Percentiles rank a stretch among this genome's conserved stretches.
Evolutionary conservation across 92 coral and sea anemone species (phyloP).

Genomic region (Actinernus sp.): DNA sequence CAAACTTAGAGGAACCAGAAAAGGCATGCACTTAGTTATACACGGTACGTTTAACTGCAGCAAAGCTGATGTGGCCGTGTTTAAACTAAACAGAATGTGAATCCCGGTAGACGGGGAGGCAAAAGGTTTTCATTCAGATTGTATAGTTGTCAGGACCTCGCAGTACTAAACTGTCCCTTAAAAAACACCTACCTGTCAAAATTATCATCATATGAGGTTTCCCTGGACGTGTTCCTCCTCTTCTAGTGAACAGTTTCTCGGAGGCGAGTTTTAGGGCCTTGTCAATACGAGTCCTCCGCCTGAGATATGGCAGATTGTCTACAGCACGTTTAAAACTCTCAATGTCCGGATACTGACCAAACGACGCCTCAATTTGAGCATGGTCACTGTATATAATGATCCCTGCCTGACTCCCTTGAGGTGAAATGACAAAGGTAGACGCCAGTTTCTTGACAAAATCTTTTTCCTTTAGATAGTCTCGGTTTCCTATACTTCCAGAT

Average conservation of each 20-base stretch:
- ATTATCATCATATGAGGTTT: conserved; percentile 24
- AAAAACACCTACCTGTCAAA: conserved; percentile 15
- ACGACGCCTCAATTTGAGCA: conserved; percentile 51
- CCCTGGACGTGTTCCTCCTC: conserved; percentile 26
- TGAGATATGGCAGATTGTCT: conserved; percentile 33
- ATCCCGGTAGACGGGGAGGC: no score
- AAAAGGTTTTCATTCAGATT: no score
- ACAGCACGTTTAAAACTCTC: conserved; percentile 43
- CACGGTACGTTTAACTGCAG: no score
- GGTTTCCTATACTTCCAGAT: conserved; percentile 70
- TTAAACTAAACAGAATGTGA: no score
- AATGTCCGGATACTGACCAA: conserved; percentile 33
- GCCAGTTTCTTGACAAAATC: conserved; percentile 69
- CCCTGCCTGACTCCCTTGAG: conserved; percentile 47
- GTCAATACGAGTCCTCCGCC: conserved; percentile 63
- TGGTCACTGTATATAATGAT: conserved; percentile 54
- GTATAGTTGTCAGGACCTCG: no score
- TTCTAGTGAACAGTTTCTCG: conserved; percentile 28
- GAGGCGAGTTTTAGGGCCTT: conserved; percentile 62
- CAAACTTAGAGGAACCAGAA: no score
- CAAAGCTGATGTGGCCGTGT: no score
- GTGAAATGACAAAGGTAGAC: conserved; percentile 56
- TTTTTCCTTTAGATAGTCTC: conserved; percentile 65
- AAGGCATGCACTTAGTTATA: no score
- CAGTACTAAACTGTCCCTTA: background rate